phyloP scores from a whole-genome alignment of 2,113 vertebrate species.

The Syngnathus typhle region DNA sequence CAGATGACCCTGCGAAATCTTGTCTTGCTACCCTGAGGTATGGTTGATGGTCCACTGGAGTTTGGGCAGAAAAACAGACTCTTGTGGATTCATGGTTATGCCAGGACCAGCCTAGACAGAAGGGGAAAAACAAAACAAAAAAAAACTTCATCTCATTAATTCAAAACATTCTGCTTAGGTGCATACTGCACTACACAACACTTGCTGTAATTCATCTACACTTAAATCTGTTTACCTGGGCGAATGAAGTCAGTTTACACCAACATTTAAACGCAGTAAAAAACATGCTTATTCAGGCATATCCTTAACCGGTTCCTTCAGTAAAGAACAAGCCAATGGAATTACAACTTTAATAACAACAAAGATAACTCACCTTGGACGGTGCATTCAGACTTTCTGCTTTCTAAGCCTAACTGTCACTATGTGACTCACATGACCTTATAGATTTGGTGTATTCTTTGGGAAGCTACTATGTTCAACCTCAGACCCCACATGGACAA shows the following conservation, averaged over 20 bases:
- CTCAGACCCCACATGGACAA: conserved; percentile 34
- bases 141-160: not conserved
- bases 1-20: conserved; percentile 30
- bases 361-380: not conserved
- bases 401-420: not conserved
- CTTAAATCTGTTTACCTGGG: not conserved
- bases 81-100: conserved; percentile 26
- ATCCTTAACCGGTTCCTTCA: not conserved
- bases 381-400: not conserved
- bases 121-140: conserved; percentile 3
- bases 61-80: conserved; percentile 3
- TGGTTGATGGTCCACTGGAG: conserved; percentile 26
- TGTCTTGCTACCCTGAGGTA: conserved; percentile 36
- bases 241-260: not conserved
- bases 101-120: conserved; percentile 13
- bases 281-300: not conserved
- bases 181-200: not conserved
- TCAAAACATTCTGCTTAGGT: not conserved
- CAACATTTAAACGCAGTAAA: no score
- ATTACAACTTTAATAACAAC: not conserved
- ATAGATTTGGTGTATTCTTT: conserved; percentile 46
- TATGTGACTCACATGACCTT: not conserved
- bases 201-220: not conserved
- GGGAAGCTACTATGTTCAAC: conserved; percentile 52
- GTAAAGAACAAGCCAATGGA: not conserved